A percentile compares a stretch with the other conserved stretches of the same genome.
Conservation (phyloP, 2,113 vertebrate genomes). For the Cranoglanis bouderius region DNA sequence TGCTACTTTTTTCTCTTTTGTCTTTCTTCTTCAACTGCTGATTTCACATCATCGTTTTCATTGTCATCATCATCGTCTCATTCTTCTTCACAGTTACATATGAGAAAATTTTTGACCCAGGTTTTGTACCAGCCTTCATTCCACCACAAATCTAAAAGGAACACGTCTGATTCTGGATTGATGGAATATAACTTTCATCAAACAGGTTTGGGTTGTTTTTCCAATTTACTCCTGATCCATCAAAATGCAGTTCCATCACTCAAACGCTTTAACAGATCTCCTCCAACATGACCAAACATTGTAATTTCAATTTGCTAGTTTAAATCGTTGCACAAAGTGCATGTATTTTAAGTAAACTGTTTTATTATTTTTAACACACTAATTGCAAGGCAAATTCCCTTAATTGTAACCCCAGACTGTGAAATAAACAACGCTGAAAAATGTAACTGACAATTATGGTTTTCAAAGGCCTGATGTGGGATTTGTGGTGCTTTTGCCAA, state of each 20-base stretch:
- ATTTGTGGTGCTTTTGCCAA: conserved; percentile 76
- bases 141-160: neutral
- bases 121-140: neutral
- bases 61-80: neutral
- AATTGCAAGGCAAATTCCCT: conserved; percentile 80
- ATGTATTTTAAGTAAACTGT: conserved; percentile 81
- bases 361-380: conserved; percentile 82
- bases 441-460: conserved; percentile 78
- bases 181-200: neutral
- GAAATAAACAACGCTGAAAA: conserved; percentile 80
- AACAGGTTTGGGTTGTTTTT: conserved; percentile 13
- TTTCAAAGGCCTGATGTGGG: conserved; percentile 76
- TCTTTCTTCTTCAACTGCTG: neutral
- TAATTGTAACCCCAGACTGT: conserved; percentile 78
- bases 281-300: conserved; percentile 68
- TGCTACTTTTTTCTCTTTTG: neutral
- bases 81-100: conserved; percentile 1
- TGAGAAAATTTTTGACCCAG: neutral
- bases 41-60: neutral
- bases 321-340: conserved; percentile 74
- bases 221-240: conserved; percentile 46
- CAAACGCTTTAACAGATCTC: conserved; percentile 61
- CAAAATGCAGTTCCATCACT: conserved; percentile 65
- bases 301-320: conserved; percentile 74
- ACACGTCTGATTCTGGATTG: neutral